Evolutionary conservation across 2,888 invertebrate genomes (phyloP).

Genomic region (Ctenicera cuprea): DNA sequence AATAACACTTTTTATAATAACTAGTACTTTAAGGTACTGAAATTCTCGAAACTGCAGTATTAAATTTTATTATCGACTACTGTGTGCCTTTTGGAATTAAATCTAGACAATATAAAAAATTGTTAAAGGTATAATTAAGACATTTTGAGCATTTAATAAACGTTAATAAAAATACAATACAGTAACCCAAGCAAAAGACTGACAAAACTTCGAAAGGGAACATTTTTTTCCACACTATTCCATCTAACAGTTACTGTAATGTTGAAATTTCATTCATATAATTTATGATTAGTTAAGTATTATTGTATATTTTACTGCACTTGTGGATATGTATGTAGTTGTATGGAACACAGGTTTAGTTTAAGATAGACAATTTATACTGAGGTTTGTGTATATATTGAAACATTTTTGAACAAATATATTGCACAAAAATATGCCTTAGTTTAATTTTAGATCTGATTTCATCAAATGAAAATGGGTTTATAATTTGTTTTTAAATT

Average conservation of each 20-base stretch:
- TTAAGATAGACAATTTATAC: conserved; percentile 12
- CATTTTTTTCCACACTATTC: not conserved
- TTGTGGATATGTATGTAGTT: conserved; percentile 5
- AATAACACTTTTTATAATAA: not conserved
- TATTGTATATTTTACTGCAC: conserved; percentile 6
- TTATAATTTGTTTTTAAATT: too few species aligned
- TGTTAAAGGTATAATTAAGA: not conserved
- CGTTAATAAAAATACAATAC: not conserved
- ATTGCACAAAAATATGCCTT: not conserved
- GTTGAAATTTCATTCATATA: not conserved
- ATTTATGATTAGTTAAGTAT: not conserved
- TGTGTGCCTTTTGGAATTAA: conserved; percentile 17
- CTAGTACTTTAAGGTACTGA: conserved; percentile 5
- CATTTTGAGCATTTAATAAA: not conserved
- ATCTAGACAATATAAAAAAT: not conserved
- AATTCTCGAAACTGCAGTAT: conserved; percentile 8
- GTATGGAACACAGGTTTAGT: not conserved
- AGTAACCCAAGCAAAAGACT: conserved; percentile 6
- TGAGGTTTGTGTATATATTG: conserved; percentile 15
- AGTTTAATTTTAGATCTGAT: too few species aligned
- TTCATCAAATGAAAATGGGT: too few species aligned
- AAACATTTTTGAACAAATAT: conserved; percentile 4
- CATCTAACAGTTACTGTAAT: not conserved
- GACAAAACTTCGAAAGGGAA: conserved; percentile 8
- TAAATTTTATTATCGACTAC: conserved; percentile 1